Base-by-base conservation (phyloP, 2,113 vertebrate species). In the Rana temporaria region DNA sequence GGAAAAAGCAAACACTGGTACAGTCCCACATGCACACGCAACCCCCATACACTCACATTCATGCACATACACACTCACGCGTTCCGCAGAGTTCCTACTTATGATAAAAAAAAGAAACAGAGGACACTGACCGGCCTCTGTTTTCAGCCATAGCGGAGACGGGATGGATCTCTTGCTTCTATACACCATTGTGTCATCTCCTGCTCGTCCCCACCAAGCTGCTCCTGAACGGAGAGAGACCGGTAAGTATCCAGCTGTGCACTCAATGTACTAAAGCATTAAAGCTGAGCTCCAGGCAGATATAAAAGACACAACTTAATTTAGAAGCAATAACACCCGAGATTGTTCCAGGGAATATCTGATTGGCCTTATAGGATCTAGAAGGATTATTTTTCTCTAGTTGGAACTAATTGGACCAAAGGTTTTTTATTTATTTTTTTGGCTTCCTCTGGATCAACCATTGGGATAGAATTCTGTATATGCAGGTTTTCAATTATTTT, bases 151-250 rank as follows among this genome's bases (percentile, higher is more conserved):
- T 65, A 72, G 59, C 57, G 79, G 79, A 72, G 79, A 34, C 79
- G 63, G 79, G 79, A 73, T 63, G n/a, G 81, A 83, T 76, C 62
- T 83, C 81, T 83, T 83, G 71, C 81, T 83, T 83, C 81, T 83
- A 83, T 42, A 75, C 60, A 82, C 24, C 70, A 66, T 52, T 72
- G 63, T 82, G 80, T 73, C 70, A 34, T 20, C 63, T 83, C 71
- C 32, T 76, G 71, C 30, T 74, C 19, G 81, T n/a, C 71, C 81
- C 81, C 71, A 66, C 71, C 52, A 68, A 38, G 81, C 30, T 75
- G 81, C 72, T 75, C 81, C 81, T 83, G 81, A 76, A 76, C 81
- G 64, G 72, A 76, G 64, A 83, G 72, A 83, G 71, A 83, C 53
- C 19, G 52, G 68, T 83, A 56, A 76, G 81, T 76, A 42, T 66